These are phyloP conservation scores for Hetaerina titia DNA, from an alignment of 2,888 invertebrate species.

Conservation along the genomic window DNA sequence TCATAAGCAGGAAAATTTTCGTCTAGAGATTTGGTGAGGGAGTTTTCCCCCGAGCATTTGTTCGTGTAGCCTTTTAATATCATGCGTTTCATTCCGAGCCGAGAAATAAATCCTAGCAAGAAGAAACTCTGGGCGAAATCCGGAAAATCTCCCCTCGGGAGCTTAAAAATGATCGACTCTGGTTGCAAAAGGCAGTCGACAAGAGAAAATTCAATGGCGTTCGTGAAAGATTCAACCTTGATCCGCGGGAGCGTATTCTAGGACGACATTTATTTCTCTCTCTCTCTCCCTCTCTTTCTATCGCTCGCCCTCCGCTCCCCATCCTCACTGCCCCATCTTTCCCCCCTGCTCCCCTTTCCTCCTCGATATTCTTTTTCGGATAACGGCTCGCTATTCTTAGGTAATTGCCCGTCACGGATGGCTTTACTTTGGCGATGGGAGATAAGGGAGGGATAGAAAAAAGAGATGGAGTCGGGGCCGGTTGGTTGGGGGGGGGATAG, in stretches of 20 bases:
- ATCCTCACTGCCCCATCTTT: no score
- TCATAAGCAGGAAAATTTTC: background rate
- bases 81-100: background rate
- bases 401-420: background rate
- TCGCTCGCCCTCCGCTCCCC: no score
- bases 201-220: background rate
- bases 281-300: background rate
- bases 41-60: background rate
- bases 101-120: background rate
- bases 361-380: background rate
- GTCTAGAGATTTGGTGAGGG: background rate
- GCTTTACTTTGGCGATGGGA: slow-evolving; percentile 1
- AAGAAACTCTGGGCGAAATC: background rate
- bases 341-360: no score
- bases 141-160: background rate
- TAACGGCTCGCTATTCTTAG: background rate
- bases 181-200: slow-evolving; percentile 16
- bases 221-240: slow-evolving; percentile 9
- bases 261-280: background rate
- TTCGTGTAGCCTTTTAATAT: slow-evolving; percentile 16
- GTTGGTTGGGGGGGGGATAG: background rate
- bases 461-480: background rate
- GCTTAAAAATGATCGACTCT: background rate
- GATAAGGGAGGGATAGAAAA: background rate
- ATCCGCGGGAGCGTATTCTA: background rate